These are phyloP conservation scores for Ciconia maguari DNA, from an alignment of 2,113 vertebrate genomes.

Conservation along the genomic window DNA sequence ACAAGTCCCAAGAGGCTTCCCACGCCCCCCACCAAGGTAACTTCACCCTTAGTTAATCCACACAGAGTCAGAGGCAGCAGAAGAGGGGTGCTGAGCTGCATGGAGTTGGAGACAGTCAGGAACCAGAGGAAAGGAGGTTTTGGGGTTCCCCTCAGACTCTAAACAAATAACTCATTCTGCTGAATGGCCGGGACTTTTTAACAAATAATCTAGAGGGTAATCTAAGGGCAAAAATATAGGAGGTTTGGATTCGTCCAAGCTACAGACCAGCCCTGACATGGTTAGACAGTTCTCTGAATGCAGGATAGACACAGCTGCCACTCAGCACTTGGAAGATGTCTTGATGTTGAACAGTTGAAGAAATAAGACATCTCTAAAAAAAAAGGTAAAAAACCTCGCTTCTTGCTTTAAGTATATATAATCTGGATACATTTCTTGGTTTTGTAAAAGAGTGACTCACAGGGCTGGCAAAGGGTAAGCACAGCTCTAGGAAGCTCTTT, in stretches of 20 bases:
- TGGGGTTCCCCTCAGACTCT: not conserved
- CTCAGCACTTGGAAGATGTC: not conserved
- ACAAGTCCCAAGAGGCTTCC: not conserved
- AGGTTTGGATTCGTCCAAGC: not conserved
- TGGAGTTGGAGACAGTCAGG: not conserved
- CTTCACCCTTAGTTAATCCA: not conserved
- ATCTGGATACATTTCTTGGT: not conserved
- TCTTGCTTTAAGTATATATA: not conserved
- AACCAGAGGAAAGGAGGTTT: not conserved
- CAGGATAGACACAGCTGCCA: not conserved
- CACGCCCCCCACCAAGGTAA: not conserved
- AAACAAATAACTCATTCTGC: not conserved
- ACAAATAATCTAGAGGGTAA: not conserved
- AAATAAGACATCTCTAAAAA: not conserved
- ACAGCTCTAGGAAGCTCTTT: not conserved
- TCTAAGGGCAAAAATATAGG: slow-evolving; percentile 3
- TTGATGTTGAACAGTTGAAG: not conserved
- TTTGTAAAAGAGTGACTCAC: not conserved
- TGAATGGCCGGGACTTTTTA: not conserved
- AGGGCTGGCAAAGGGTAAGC: not conserved
- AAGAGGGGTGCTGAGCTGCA: not conserved
- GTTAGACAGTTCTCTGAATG: not conserved
- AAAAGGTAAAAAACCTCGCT: not conserved
- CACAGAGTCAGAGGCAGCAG: not conserved
- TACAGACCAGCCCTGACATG: not conserved